A percentile compares a stretch with the other conserved stretches of the same genome.
Conservation (phyloP, 2,797 vertebrate species). For the Scolopax bukidnonensis region DNA sequence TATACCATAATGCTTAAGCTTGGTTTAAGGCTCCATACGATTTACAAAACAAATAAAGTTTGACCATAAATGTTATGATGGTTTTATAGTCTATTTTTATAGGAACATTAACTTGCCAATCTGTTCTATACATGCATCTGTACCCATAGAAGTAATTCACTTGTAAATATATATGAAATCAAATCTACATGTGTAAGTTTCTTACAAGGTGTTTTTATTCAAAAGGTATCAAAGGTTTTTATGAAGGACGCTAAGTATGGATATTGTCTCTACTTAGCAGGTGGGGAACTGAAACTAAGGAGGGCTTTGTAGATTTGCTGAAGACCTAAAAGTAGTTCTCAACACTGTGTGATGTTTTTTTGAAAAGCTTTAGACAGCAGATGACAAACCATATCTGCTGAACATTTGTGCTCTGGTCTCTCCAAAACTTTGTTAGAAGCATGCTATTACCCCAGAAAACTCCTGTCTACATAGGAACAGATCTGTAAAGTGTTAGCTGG, state of each 20-base stretch:
- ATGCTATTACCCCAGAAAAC: neutral
- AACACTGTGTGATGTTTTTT: neutral
- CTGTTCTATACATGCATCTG: neutral
- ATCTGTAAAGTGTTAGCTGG: neutral
- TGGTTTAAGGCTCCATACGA: neutral
- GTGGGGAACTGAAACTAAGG: neutral
- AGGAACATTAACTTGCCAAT: neutral
- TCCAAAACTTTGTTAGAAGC: neutral
- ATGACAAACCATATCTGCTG: neutral
- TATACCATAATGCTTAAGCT: neutral
- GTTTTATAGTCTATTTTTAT: neutral
- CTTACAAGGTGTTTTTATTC: neutral
- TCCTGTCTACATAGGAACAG: neutral
- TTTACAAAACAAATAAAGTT: constrained; percentile 5
- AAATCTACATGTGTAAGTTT: neutral
- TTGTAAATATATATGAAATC: neutral
- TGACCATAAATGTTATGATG: neutral
- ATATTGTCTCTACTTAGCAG: neutral
- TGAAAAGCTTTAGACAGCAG: neutral
- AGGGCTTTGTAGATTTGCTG: neutral
- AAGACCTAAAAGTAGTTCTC: neutral
- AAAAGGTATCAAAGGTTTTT: neutral
- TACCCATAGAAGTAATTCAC: neutral
- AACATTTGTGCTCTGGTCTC: neutral
- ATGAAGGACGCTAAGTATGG: neutral